Percentiles rank a stretch among this genome's conserved stretches.
phyloP scores from a whole-genome alignment of 2,797 vertebrate genomes.

The Acomys russatus region DNA sequence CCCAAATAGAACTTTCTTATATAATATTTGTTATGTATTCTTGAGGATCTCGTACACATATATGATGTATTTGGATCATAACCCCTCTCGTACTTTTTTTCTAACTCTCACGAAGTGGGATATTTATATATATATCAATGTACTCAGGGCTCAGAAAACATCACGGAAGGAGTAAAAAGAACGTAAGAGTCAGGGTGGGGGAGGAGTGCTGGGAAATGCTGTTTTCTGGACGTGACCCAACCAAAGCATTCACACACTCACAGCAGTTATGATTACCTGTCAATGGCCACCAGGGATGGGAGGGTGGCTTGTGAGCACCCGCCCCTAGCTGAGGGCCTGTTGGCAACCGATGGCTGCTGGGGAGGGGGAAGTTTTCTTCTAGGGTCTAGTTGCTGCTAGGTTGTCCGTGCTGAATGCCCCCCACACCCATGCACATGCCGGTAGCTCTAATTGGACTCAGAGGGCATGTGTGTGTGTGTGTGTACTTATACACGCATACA shows the following conservation, averaged over 20 bases:
- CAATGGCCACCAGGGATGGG: neutral
- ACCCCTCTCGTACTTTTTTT: neutral
- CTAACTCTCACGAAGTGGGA: neutral
- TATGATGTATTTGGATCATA: neutral
- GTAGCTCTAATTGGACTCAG: neutral
- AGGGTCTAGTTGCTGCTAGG: neutral
- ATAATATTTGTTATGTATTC: neutral
- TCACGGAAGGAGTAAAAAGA: neutral
- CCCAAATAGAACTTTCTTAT: neutral
- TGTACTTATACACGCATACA: neutral
- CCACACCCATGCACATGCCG: neutral
- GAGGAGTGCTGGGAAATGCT: neutral
- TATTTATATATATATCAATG: neutral
- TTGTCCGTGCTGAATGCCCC: neutral
- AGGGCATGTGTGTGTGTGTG: neutral
- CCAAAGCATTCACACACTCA: neutral
- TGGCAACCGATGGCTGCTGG: neutral
- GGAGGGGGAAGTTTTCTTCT: neutral
- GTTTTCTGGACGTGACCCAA: neutral
- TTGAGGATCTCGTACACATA: neutral
- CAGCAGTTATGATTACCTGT: neutral
- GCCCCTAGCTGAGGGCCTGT: neutral
- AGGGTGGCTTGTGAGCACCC: neutral
- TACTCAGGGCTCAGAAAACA: neutral
- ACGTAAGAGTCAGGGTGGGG: neutral